A percentile compares a stretch with the other conserved stretches of the same genome.
These are phyloP conservation scores for Columbina picui DNA, from an alignment of 2,113 vertebrate genomes.

Conservation along the genomic window DNA sequence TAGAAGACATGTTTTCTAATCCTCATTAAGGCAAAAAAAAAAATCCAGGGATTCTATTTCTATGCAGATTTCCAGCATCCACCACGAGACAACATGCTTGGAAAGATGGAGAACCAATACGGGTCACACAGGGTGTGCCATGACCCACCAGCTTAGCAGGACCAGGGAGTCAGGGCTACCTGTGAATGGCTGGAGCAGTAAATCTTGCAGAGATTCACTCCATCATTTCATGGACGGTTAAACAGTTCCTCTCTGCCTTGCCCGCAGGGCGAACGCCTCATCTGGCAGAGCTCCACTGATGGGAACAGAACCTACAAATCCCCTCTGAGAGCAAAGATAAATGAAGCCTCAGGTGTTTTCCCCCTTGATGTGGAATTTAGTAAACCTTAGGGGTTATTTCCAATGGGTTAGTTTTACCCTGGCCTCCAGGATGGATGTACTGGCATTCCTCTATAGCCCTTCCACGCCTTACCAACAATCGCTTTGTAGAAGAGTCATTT, in stretches of 20 bases:
- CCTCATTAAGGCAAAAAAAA: not conserved
- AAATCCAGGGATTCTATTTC: not conserved
- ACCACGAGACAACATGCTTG: rapidly evolving
- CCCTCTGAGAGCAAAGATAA: not conserved
- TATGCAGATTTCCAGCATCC: not conserved
- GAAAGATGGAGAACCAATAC: rapidly evolving
- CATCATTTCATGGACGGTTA: rapidly evolving
- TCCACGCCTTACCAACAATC: rapidly evolving
- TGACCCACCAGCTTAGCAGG: rapidly evolving
- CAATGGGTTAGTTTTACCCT: not conserved
- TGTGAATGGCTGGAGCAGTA: rapidly evolving
- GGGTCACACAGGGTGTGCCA: rapidly evolving
- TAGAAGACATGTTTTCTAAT: not conserved
- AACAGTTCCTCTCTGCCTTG: rapidly evolving
- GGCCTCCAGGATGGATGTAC: not conserved
- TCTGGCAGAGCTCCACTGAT: not conserved
- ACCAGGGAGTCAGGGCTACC: rapidly evolving
- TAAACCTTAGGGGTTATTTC: not conserved
- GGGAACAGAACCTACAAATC: not conserved
- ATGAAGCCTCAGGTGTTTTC: not conserved
- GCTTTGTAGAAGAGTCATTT: rapidly evolving
- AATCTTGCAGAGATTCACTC: rapidly evolving
- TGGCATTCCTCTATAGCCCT: not conserved
- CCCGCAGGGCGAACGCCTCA: rapidly evolving
- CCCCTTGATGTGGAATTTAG: not conserved